Evolutionary conservation across 2,113 vertebrate genomes (phyloP), one percentile per base, ranked within the genome.

Genomic region (Okapia johnstoni): DNA sequence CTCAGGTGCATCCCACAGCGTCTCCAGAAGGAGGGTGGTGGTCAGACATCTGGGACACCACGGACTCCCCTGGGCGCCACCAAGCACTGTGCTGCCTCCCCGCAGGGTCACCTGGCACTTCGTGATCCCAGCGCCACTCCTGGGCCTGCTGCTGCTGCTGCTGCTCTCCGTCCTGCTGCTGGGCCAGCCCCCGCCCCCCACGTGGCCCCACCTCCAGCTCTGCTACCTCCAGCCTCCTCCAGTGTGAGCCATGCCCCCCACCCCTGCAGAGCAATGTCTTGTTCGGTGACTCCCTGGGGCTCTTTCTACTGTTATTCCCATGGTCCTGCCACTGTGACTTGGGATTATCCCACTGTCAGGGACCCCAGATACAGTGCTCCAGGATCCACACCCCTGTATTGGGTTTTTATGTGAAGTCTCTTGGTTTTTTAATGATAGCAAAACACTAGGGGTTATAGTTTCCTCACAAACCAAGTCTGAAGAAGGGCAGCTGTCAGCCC

Each of bases 331-430:
- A 4, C 26, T 54, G 12, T 81, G 52, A 26, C 11, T n/a, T 5
- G 16, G 55, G 36, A n/a, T 26, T 50, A n/a, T n/a, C 58, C 90
- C 3, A 2, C 21, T 12, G 4, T 0, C 1, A 40, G 3, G 36
- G 55, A 30, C n/a, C 61, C 70, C 60, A 58, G 13, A 99, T 98
- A 97, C 99, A 99, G 70, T 98, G 98, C 96, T 99, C 98, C 23
- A 30, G 55, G 30, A 33, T 30, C 48, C 4, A 98, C 99, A 89
- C 99, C 98, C 98, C 99, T 98, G 46, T 98, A 98, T 95, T 99
- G 99, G 97, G 99, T 99, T 88, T 89, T 57, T 76, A 98, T 98
- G 99, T 99, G 99, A 94, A 98, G 98, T 48, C 99, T 99, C 98
- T 97, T 92, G 36, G 81, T 85, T 97, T 87, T 85, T 96, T 76